Evolutionary conservation across 2,113 vertebrate genomes (phyloP).

Genomic region (Gopherus evgoodei): DNA sequence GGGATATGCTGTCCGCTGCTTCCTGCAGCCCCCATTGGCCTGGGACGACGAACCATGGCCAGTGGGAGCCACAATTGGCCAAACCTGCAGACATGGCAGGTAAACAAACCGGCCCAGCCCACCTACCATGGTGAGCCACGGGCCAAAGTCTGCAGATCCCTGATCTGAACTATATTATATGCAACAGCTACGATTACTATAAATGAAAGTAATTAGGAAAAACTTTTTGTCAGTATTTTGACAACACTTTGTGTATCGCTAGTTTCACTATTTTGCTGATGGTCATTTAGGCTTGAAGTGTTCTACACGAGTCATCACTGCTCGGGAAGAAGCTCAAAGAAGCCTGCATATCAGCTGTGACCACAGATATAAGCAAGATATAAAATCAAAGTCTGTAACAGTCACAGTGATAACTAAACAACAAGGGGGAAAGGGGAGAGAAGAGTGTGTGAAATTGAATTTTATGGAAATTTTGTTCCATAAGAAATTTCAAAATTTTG

Average conservation of each 20-base stretch:
- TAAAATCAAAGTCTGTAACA: background rate
- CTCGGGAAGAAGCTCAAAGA: background rate
- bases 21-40: too few relatives aligned
- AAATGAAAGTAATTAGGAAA: background rate
- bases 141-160: too few relatives aligned
- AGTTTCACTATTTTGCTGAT: background rate
- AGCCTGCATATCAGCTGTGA: rapidly evolving
- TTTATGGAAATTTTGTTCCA: background rate
- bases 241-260: background rate
- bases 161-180: background rate
- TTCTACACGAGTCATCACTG: background rate
- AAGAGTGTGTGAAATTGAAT: rapidly evolving
- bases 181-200: background rate
- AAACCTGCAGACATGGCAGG: too few relatives aligned
- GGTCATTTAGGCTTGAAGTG: background rate
- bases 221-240: background rate
- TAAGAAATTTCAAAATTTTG: background rate
- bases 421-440: rapidly evolving
- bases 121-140: too few relatives aligned
- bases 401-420: background rate
- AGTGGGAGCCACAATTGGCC: too few relatives aligned
- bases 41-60: too few relatives aligned
- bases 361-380: background rate
- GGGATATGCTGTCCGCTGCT: too few relatives aligned
- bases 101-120: too few relatives aligned